Evolutionary conservation across 2,888 invertebrate genomes (phyloP), one percentile per base, ranked within the genome.

Genomic region (Pandemis heparana): DNA sequence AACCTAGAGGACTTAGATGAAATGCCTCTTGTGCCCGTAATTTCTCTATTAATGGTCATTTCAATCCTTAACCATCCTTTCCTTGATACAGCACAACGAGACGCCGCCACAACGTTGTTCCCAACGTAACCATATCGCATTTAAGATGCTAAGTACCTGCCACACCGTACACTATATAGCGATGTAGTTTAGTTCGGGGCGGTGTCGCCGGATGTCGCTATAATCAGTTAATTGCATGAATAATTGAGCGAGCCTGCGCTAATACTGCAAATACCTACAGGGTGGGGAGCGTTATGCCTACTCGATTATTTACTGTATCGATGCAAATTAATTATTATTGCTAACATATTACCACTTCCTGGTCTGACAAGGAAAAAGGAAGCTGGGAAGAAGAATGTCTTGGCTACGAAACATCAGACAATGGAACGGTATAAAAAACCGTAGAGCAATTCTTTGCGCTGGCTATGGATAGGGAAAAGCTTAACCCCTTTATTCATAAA

Each of bases 171-270:
- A 23, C 16, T 9, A 46, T 16, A 23, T 51, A 39, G 38, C 51
- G 63, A n/a, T 6, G 56, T 39, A 68, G 66, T 53, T 14, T 60
- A 60, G 66, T 53, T 65, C 39, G 53, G 63, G 68, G 71, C 65
- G 63, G 73, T 73, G 73, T 73, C 75, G 73, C 79, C 72, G 75
- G 70, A 75, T 90, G 90, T 89, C 87, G 92, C 90, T 87, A 91
- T 94, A 94, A 94, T 94, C 91, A 91, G 92, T 91, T 94, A 93
- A 94, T 94, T 92, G 91, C 93, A 92, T 94, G 91, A 92, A 94
- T 94, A 92, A 93, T 93, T 92, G 88, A 92, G 76, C 75, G 77
- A 48, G 81, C 87, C 88, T 59, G 69, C 64, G 63, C 69, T 73
- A 73, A 74, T 80, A 77, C 77, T 63, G 79, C 77, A 74, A 59